Percentiles rank a stretch among this genome's conserved stretches.
phyloP scores from a whole-genome alignment of 2,113 vertebrate species.

The Leucoraja erinaceus region DNA sequence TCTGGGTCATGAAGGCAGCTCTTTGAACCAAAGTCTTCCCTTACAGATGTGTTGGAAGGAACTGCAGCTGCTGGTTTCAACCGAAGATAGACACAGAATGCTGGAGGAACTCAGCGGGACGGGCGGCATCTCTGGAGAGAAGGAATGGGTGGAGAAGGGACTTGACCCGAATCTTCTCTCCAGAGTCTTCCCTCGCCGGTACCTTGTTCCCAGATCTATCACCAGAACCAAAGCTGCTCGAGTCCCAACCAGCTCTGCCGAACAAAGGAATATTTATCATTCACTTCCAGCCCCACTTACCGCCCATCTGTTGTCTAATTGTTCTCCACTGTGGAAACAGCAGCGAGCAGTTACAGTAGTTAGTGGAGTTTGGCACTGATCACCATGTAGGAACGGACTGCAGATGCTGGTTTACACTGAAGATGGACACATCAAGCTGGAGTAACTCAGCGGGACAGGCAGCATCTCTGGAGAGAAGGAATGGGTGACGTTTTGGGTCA shows the following conservation, averaged over 20 bases:
- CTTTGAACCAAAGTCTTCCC: constrained; percentile 5
- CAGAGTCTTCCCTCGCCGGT: not conserved
- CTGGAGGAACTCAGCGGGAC: too few relatives aligned
- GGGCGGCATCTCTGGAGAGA: too few relatives aligned
- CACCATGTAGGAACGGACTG: too few relatives aligned
- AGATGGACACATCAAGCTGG: too few relatives aligned
- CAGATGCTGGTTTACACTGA: too few relatives aligned
- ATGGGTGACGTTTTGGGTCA: too few relatives aligned
- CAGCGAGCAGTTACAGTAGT: not conserved
- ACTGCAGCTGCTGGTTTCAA: too few relatives aligned
- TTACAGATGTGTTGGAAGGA: not conserved
- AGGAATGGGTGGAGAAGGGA: too few relatives aligned
- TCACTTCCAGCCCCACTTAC: constrained; percentile 21
- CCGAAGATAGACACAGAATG: too few relatives aligned
- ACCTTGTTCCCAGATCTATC: constrained; percentile 22
- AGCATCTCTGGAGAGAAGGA: too few relatives aligned
- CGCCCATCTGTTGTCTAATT: constrained; percentile 37
- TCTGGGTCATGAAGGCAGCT: not conserved
- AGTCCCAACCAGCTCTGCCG: constrained; percentile 9
- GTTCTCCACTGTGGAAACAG: constrained; percentile 5
- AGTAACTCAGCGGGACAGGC: too few relatives aligned
- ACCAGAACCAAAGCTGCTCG: not conserved
- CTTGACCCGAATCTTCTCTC: too few relatives aligned
- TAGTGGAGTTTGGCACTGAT: not conserved
- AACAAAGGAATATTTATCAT: constrained; percentile 32